phyloP scores from a whole-genome alignment of 2,888 invertebrate genomes.

The Rapana venosa region DNA sequence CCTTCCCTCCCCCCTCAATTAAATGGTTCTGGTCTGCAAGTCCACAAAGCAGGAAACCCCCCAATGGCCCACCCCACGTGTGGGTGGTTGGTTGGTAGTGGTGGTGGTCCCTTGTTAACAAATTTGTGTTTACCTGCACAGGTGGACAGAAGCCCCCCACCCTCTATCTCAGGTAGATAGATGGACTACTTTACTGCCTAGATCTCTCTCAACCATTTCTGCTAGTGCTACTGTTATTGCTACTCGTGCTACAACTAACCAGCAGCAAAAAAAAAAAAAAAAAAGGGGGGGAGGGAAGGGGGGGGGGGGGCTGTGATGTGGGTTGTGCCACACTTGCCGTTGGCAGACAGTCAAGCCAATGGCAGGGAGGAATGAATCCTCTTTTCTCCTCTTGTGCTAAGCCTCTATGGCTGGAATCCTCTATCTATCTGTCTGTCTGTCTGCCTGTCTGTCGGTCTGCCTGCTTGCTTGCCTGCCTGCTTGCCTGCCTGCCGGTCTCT shows the following conservation, averaged over 20 bases:
- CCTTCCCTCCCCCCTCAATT: not conserved
- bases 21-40: too few species aligned
- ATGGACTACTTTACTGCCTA: too few species aligned
- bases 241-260: too few species aligned
- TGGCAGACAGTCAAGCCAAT: not conserved
- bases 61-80: too few species aligned
- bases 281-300: not conserved
- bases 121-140: not conserved
- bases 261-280: too few species aligned
- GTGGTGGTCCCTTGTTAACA: not conserved
- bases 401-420: not conserved
- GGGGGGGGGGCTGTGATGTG: not conserved
- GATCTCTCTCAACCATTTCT: too few species aligned
- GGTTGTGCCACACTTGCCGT: not conserved
- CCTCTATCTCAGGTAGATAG: too few species aligned
- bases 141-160: not conserved
- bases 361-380: not conserved
- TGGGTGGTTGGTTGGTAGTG: not conserved
- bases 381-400: too few species aligned
- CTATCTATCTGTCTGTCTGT: not conserved
- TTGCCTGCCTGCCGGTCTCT: too few species aligned
- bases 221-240: too few species aligned
- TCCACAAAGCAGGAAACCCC: too few species aligned
- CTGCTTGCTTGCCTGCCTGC: too few species aligned
- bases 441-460: not conserved